phyloP scores from a whole-genome alignment of 53 echinoderm and acorn worm species.

The Mesocentrotus franciscanus region DNA sequence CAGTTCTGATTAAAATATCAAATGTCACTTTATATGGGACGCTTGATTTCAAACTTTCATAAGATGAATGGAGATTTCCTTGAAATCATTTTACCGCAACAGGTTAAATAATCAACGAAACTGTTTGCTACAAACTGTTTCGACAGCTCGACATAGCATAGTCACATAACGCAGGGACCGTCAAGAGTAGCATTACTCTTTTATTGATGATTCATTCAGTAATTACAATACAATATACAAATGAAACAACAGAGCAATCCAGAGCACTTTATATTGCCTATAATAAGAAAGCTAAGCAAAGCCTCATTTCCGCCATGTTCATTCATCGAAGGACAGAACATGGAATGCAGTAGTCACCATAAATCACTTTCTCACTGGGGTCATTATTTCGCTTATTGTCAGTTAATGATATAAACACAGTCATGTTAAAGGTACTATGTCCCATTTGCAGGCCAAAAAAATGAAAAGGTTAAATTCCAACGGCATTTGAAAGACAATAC shows the following conservation, averaged over 20 bases:
- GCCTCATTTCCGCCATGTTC: neutral
- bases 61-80: neutral
- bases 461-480: too few species aligned
- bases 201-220: neutral
- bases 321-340: neutral
- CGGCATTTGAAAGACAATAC: too few species aligned
- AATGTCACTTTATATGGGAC: too few species aligned
- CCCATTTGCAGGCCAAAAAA: too few species aligned
- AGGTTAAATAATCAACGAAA: neutral
- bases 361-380: neutral
- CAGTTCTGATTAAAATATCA: too few species aligned
- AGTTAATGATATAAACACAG: neutral
- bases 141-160: neutral
- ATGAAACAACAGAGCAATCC: neutral
- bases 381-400: neutral
- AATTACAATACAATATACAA: neutral
- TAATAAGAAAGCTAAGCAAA: neutral
- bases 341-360: neutral
- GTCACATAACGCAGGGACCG: neutral
- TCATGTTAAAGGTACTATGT: too few species aligned
- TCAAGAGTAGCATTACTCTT: neutral
- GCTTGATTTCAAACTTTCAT: neutral
- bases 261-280: neutral
- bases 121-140: neutral
- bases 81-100: neutral